These are phyloP conservation scores for Rallus crepitans DNA, from an alignment of 2,797 vertebrate species.

Conservation along the genomic window DNA sequence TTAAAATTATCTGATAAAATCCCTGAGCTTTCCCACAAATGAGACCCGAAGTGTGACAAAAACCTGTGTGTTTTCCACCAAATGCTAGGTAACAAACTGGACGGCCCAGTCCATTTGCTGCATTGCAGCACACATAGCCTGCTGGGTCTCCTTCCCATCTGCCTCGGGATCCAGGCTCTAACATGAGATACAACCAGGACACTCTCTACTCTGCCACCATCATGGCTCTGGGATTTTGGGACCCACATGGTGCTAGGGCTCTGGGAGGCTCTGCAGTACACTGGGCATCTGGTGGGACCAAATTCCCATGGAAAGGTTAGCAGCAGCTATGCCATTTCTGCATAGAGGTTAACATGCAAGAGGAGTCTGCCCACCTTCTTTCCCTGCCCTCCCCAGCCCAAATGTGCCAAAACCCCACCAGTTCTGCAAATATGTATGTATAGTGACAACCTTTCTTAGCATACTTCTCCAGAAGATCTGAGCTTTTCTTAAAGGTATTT, in stretches of 20 bases:
- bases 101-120: background rate
- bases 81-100: background rate
- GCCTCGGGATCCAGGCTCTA: background rate
- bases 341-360: rapidly evolving
- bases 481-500: background rate
- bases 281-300: background rate
- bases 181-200: background rate
- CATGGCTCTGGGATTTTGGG: background rate
- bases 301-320: background rate
- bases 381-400: background rate
- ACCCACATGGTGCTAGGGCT: background rate
- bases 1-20: background rate
- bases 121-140: background rate
- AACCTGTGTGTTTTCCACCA: background rate
- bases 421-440: background rate
- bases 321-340: background rate
- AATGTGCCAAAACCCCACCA: background rate
- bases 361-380: background rate
- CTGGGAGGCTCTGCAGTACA: background rate
- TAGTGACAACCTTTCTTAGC: background rate
- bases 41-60: background rate
- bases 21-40: background rate
- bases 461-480: background rate
- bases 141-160: background rate
- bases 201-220: background rate